phyloP scores from a whole-genome alignment of 2,797 vertebrate genomes.

The Pantherophis vulpinus region DNA sequence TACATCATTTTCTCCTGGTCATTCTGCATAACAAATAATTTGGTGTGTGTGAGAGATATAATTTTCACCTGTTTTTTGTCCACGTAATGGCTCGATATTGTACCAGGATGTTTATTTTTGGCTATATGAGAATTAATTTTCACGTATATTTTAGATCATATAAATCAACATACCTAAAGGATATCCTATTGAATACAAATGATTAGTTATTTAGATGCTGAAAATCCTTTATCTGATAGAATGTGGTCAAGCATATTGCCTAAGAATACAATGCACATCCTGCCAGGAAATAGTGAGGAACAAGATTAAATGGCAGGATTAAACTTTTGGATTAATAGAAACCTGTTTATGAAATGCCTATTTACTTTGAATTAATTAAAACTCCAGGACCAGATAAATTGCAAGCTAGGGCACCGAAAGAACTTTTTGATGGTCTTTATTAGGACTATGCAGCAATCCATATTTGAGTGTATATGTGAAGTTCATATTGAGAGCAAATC shows the following conservation, averaged over 20 bases:
- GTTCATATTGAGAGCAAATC: not conserved
- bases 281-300: not conserved
- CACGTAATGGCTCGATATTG: not conserved
- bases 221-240: not conserved
- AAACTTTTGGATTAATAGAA: not conserved
- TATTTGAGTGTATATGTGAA: not conserved
- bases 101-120: not conserved
- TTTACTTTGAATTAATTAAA: not conserved
- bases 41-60: not conserved
- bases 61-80: not conserved
- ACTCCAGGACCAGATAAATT: not conserved
- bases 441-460: not conserved
- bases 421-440: not conserved
- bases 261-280: not conserved
- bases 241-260: not conserved
- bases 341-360: not conserved
- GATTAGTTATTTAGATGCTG: not conserved
- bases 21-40: not conserved
- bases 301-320: not conserved
- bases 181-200: not conserved
- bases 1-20: not conserved
- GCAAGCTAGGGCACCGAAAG: not conserved
- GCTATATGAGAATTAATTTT: not conserved
- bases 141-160: not conserved
- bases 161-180: not conserved